Percentiles rank a stretch among this genome's conserved stretches.
Conservation (phyloP, 1,140 invertebrate genomes). For the Neotoxoptera formosana region DNA sequence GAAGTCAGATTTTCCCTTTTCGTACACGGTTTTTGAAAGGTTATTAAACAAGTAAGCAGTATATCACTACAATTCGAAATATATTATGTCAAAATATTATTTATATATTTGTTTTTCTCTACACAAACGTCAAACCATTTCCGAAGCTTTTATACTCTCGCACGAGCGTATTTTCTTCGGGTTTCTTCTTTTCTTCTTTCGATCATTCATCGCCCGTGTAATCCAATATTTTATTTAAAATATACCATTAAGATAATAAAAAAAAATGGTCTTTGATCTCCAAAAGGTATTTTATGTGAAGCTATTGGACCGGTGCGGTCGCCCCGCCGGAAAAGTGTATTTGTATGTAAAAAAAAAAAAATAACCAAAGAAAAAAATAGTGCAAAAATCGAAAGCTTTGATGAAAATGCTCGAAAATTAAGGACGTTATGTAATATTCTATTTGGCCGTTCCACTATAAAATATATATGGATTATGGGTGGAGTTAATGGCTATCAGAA, state of each 20-base stretch:
- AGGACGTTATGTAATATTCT: not conserved
- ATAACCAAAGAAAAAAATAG: not conserved
- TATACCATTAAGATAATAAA: not conserved
- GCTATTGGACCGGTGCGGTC: not conserved
- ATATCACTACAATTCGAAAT: not conserved
- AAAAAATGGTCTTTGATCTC: not conserved
- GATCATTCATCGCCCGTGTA: not conserved
- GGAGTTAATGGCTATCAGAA: no score
- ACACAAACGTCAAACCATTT: not conserved
- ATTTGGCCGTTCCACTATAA: not conserved
- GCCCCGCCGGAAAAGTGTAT: fast-evolving
- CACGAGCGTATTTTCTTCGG: not conserved
- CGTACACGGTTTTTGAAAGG: not conserved
- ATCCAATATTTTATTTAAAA: not conserved
- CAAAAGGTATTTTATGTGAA: not conserved
- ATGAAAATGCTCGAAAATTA: not conserved
- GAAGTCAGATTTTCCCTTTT: not conserved
- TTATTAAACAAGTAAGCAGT: not conserved
- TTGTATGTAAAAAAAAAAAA: no score
- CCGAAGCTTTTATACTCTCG: not conserved
- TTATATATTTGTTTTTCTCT: not conserved
- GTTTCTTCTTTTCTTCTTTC: not conserved
- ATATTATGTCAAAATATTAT: not conserved
- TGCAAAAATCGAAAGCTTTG: not conserved
- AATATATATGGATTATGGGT: no score